These are phyloP conservation scores for Nothoprocta pentlandii DNA, from an alignment of 2,113 vertebrate species.

Conservation along the genomic window DNA sequence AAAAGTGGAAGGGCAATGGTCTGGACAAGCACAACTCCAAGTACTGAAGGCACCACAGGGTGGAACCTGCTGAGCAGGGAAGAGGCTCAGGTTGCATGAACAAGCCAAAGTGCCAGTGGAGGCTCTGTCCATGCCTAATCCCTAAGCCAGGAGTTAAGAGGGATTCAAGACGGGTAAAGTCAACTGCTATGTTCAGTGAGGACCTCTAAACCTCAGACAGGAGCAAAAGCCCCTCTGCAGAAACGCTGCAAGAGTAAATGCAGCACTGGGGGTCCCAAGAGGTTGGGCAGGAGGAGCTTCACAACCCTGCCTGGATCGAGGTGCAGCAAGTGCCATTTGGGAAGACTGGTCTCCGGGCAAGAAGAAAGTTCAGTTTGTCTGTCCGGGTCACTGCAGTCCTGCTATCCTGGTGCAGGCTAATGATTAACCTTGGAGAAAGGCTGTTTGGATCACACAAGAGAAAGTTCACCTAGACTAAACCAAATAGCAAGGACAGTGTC, in stretches of 20 bases:
- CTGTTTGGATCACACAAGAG: not conserved
- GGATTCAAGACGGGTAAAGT: no score
- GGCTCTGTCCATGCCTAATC: not conserved
- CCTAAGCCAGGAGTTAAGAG: not conserved
- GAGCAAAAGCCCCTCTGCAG: not conserved
- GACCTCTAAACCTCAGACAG: not conserved
- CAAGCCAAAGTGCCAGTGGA: not conserved
- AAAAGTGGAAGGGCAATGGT: not conserved
- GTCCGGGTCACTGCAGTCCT: not conserved
- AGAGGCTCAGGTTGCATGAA: not conserved
- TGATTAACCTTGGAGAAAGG: not conserved
- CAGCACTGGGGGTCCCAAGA: no score
- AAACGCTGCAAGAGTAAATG: not conserved
- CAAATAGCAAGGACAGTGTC: not conserved
- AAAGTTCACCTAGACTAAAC: not conserved
- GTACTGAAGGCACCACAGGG: rapidly evolving
- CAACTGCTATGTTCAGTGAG: not conserved
- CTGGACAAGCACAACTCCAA: not conserved
- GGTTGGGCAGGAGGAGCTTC: not conserved
- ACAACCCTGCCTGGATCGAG: not conserved
- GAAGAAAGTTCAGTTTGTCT: rapidly evolving
- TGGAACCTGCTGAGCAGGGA: not conserved
- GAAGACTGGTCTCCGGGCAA: not conserved
- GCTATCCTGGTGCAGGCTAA: not conserved
- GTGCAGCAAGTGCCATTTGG: not conserved